Evolutionary conservation across 2,113 vertebrate species (phyloP).

Genomic region (Sisor rabdophorus): DNA sequence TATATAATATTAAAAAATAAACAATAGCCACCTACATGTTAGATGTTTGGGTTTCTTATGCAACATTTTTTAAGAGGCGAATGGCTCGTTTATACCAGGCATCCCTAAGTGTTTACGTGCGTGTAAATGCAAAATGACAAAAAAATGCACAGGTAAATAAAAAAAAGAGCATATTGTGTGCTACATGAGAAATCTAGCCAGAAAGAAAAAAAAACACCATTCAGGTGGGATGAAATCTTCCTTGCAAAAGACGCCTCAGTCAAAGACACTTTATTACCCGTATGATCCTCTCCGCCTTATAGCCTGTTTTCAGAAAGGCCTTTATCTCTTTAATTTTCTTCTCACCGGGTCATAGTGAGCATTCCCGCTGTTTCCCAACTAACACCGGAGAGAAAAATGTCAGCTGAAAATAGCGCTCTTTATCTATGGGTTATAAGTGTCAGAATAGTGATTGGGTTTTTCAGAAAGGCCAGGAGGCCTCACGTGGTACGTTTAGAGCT

Average conservation of each 20-base stretch:
- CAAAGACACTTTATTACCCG: slow-evolving; percentile 43
- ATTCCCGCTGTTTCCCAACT: slow-evolving; percentile 53
- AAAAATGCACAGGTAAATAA: neutral
- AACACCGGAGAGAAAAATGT: slow-evolving; percentile 50
- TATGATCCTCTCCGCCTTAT: slow-evolving; percentile 34
- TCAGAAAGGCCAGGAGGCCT: slow-evolving; percentile 52
- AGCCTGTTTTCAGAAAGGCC: slow-evolving; percentile 1
- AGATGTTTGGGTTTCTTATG: too few relatives aligned
- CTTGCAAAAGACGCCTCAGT: slow-evolving; percentile 15
- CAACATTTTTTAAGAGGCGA: too few relatives aligned
- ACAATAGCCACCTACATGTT: too few relatives aligned
- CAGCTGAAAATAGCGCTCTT: slow-evolving; percentile 38
- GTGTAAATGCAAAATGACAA: too few relatives aligned
- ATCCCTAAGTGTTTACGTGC: too few relatives aligned
- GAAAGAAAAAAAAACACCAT: slow-evolving; percentile 16
- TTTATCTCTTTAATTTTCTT: slow-evolving; percentile 47
- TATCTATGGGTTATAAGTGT: slow-evolving; percentile 58
- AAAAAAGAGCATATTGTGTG: slow-evolving; percentile 6
- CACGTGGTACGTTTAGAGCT: slow-evolving; percentile 30
- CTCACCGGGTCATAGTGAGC: slow-evolving; percentile 42
- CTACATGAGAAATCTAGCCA: neutral
- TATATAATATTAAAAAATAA: too few relatives aligned
- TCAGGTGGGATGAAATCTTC: slow-evolving; percentile 16
- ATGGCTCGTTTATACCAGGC: too few relatives aligned
- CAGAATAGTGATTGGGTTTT: slow-evolving; percentile 55